A percentile compares a stretch with the other conserved stretches of the same genome.
These are phyloP conservation scores for Merluccius polli DNA, from an alignment of 2,797 vertebrate genomes.

Conservation along the genomic window DNA sequence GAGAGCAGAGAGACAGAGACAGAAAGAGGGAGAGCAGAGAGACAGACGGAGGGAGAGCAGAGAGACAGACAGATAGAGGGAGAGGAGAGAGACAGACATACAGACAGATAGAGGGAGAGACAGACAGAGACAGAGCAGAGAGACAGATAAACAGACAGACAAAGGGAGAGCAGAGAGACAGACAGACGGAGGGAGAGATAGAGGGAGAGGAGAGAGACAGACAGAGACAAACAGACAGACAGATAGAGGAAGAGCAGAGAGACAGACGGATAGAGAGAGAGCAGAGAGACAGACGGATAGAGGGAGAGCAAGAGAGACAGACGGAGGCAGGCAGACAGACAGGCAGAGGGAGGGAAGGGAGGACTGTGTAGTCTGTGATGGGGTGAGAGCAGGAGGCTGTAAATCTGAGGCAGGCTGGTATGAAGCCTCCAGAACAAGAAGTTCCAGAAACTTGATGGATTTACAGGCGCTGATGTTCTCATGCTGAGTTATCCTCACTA, in stretches of 20 bases:
- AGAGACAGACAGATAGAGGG: too few species aligned
- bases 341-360: neutral
- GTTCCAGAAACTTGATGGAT: neutral
- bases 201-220: too few species aligned
- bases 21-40: neutral
- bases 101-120: neutral
- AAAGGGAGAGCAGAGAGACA: neutral
- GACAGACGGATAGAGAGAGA: neutral
- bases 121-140: neutral
- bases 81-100: constrained; percentile 36
- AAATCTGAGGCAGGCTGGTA: neutral
- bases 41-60: neutral
- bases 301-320: too few species aligned
- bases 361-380: too few species aligned
- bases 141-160: neutral
- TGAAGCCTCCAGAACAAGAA: neutral
- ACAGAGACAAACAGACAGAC: too few species aligned
- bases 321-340: too few species aligned
- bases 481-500: neutral
- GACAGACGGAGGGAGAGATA: too few species aligned
- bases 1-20: too few species aligned
- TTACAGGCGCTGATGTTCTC: neutral
- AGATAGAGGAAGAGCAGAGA: neutral
- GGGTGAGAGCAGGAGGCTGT: neutral
- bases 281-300: too few species aligned